Conservation (phyloP, 2,888 invertebrate species). For the Tenthredo amoena region DNA sequence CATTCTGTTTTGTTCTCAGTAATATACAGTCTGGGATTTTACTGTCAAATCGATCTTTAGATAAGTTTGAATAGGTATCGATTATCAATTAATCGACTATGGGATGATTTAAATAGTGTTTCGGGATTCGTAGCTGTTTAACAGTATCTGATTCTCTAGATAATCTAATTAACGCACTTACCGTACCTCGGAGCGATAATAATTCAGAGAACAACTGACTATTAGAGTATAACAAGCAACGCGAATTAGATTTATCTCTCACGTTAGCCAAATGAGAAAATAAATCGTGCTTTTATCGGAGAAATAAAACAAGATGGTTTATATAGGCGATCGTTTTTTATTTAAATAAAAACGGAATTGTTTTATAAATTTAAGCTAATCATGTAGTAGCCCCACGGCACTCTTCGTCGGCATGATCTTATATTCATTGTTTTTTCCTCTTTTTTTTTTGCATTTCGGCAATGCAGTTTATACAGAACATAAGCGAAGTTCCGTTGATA, state of each 20-base stretch:
- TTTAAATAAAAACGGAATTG: background rate
- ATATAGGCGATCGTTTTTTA: background rate
- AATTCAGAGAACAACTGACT: background rate
- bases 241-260: background rate
- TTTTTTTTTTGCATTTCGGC: background rate
- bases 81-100: background rate
- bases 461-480: background rate
- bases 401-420: background rate
- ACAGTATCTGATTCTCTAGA: background rate
- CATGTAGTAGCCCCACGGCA: too few relatives aligned
- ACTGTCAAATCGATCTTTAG: background rate
- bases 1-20: background rate
- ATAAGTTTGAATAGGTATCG: background rate
- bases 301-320: background rate
- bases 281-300: background rate
- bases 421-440: too few relatives aligned
- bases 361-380: background rate
- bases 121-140: background rate
- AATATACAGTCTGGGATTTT: background rate
- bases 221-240: background rate
- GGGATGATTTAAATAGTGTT: background rate
- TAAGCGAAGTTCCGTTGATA: background rate
- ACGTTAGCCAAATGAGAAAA: background rate
- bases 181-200: background rate
- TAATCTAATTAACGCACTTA: constrained; percentile 6